Evolutionary conservation across 2,888 invertebrate genomes (phyloP), one percentile per base, ranked within the genome.

Genomic region (Platerodrilus igneus): DNA sequence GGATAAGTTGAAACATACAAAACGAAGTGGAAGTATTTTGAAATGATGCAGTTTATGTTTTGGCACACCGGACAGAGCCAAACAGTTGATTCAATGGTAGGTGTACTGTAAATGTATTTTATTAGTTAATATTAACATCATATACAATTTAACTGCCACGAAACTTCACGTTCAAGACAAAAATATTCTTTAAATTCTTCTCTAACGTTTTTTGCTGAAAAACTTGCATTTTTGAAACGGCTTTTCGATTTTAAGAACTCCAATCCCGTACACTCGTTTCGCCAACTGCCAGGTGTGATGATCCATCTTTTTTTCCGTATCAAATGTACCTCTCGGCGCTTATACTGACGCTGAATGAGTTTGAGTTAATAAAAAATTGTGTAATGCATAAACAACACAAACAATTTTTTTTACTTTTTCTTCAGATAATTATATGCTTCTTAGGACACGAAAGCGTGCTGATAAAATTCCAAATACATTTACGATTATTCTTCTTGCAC

Each of bases 231-330:
- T 33, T 23, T 33, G 11, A 23, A 25, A 6, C 6, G 4, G 25
- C 8, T 33, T n/a, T n/a, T n/a, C 11, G 7, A 9, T 14, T 3
- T n/a, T n/a, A n/a, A n/a, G n/a, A 17, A 9, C 13, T 20, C 9
- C n/a, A 32, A 18, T 17, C 5, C 1, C 5, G n/a, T 16, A 26
- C 10, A n/a, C 18, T 9, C 35, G 5, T 17, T 35, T 7, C 35
- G 18, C 26, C 26, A 17, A 26, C 15, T 35, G 17, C 35, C 35
- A 35, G 11, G 18, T 4, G 8, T 35, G 16, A 25, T 27, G n/a
- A 22, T 13, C n/a, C n/a, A n/a, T n/a, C n/a, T n/a, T n/a, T n/a
- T 34, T 48, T 42, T 47, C 50, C 36, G 22, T 33, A 33, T 47
- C 45, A 30, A 46, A 29, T 35, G 25, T 41, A 6, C 48, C 44